Evolutionary conservation across 2,888 invertebrate species (phyloP).

Genomic region (Thymelicus acteon): DNA sequence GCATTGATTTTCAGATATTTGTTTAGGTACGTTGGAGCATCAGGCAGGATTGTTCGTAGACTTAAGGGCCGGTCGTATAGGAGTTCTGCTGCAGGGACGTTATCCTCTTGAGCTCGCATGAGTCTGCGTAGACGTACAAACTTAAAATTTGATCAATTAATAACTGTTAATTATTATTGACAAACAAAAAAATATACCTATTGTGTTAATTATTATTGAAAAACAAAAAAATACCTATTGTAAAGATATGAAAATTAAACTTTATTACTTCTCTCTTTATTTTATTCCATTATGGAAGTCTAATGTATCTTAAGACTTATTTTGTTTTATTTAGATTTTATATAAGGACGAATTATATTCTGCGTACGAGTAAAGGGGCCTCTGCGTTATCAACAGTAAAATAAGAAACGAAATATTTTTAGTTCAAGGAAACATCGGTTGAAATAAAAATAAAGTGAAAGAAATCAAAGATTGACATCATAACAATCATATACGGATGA

Average conservation of each 20-base stretch:
- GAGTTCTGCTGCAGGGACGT: conserved; percentile 27
- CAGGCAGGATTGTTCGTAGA: conserved; percentile 49
- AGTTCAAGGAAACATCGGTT: no score
- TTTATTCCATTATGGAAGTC: conserved; percentile 28
- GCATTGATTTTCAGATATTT: conserved; percentile 50
- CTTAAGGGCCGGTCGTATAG: conserved; percentile 32
- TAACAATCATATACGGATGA: no score
- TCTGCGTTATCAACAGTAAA: background rate
- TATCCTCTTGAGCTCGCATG: conserved; percentile 24
- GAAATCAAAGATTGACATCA: no score
- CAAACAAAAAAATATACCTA: background rate
- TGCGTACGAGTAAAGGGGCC: background rate
- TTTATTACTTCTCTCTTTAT: conserved; percentile 30
- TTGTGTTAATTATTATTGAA: conserved; percentile 24
- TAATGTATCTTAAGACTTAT: background rate
- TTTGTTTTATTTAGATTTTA: conserved; percentile 17
- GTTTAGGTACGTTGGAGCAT: conserved; percentile 45
- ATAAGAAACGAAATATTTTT: no score
- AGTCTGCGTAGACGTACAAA: conserved; percentile 26
- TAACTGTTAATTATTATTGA: conserved; percentile 23
- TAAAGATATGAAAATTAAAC: conserved; percentile 29
- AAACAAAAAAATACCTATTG: conserved; percentile 6
- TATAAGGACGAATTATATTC: background rate
- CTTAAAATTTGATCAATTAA: conserved; percentile 17
- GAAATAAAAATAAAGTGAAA: no score